These are phyloP conservation scores for Apis mellifera DNA, from an alignment of 1,140 invertebrate species.

Conservation along the genomic window DNA sequence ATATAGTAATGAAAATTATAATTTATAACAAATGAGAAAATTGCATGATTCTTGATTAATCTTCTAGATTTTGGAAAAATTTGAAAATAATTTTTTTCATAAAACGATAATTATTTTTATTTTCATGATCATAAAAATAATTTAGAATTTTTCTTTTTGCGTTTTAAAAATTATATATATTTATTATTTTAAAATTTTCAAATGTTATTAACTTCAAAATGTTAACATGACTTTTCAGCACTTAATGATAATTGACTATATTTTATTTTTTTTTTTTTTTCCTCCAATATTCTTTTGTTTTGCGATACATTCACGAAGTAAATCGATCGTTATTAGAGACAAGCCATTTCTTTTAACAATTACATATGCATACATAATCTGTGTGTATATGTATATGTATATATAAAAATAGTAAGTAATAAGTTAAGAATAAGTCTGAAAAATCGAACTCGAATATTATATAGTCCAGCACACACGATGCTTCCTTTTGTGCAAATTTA, in stretches of 20 bases:
- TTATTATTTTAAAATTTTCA: background rate
- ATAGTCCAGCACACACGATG: conserved; percentile 53
- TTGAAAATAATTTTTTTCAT: background rate
- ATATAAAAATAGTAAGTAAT: conserved; percentile 44
- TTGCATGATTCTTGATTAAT: background rate
- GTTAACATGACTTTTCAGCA: conserved; percentile 8
- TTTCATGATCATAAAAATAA: background rate
- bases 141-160: conserved; percentile 26
- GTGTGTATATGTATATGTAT: conserved; percentile 30
- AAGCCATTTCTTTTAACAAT: conserved; percentile 11
- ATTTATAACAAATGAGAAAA: background rate
- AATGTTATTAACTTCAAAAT: background rate
- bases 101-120: background rate
- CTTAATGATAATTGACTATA: conserved; percentile 3
- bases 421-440: conserved; percentile 58
- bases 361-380: conserved; percentile 30
- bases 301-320: conserved; percentile 1
- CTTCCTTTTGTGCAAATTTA: conserved; percentile 47
- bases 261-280: background rate
- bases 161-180: background rate
- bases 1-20: conserved; percentile 1
- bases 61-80: background rate
- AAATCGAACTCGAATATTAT: conserved; percentile 47
- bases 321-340: conserved; percentile 14
- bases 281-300: background rate